These are phyloP conservation scores for Drosophila austrosaltans DNA, from an alignment of 2,888 invertebrate species.

Conservation along the genomic window DNA sequence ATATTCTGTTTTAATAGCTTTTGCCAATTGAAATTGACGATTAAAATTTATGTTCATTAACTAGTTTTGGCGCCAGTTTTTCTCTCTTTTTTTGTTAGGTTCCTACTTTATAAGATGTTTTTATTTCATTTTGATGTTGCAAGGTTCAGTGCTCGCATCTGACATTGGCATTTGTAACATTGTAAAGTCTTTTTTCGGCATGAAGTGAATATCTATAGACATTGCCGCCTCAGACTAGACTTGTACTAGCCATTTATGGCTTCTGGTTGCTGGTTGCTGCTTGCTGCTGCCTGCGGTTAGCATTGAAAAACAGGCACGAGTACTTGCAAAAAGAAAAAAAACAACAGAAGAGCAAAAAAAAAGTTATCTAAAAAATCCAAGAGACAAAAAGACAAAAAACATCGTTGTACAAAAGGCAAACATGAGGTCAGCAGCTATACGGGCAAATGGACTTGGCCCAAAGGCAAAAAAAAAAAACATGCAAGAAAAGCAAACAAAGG, in stretches of 20 bases:
- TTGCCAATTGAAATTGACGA: background rate
- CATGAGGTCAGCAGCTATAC: constrained; percentile 62
- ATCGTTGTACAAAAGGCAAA: constrained; percentile 18
- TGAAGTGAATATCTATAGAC: constrained; percentile 17
- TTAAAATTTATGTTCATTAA: background rate
- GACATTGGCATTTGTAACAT: constrained; percentile 73
- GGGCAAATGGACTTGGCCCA: constrained; percentile 20
- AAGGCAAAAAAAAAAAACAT: constrained; percentile 7
- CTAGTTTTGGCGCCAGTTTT: background rate
- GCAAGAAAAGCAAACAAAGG: constrained; percentile 39
- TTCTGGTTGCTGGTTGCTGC: constrained; percentile 51
- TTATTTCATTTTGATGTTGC: background rate
- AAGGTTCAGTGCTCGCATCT: constrained; percentile 35
- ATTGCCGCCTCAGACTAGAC: constrained; percentile 58
- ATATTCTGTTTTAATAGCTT: background rate
- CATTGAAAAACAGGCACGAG: constrained; percentile 54
- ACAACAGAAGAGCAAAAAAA: constrained; percentile 2
- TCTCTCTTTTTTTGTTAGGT: background rate
- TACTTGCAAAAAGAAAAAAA: constrained; percentile 50
- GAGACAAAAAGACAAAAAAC: constrained; percentile 27
- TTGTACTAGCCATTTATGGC: constrained; percentile 77
- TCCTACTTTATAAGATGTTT: background rate
- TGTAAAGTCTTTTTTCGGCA: constrained; percentile 59
- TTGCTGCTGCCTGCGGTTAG: constrained; percentile 54
- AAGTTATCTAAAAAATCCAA: background rate